Evolutionary conservation across 2,797 vertebrate genomes (phyloP).

Genomic region (Sebastes flavidus): DNA sequence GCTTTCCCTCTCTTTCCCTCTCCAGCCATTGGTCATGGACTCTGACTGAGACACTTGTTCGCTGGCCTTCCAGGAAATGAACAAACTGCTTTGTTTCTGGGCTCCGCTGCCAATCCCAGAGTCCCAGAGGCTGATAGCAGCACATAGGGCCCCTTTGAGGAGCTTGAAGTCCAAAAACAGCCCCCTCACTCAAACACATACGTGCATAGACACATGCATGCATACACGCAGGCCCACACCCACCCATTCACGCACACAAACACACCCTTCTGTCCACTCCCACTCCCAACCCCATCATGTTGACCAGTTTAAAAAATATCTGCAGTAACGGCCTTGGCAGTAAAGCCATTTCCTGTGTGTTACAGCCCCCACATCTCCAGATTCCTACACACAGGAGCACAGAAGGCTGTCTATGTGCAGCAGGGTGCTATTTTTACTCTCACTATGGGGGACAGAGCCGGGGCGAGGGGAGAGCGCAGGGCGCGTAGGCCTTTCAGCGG

Average conservation of each 20-base stretch:
- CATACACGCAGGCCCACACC: constrained; percentile 18
- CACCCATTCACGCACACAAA: constrained; percentile 50
- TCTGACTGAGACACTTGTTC: constrained; percentile 76
- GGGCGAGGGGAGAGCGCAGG: constrained; percentile 20
- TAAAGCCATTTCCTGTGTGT: constrained; percentile 79
- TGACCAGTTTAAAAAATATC: constrained; percentile 68
- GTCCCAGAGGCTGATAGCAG: constrained; percentile 72
- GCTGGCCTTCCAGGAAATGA: constrained; percentile 73
- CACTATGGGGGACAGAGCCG: constrained; percentile 51
- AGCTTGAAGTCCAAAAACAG: constrained; percentile 68
- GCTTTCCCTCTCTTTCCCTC: constrained; percentile 34
- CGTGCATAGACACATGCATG: constrained; percentile 36
- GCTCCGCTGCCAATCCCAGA: constrained; percentile 62
- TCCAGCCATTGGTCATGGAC: constrained; percentile 43
- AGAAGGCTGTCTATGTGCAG: constrained; percentile 68
- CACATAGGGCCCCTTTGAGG: constrained; percentile 76
- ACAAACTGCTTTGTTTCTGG: constrained; percentile 79
- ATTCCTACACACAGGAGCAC: constrained; percentile 70
- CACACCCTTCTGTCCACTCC: constrained; percentile 65
- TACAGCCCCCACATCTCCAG: constrained; percentile 70
- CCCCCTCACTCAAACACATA: constrained; percentile 62
- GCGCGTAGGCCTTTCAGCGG: constrained; percentile 36
- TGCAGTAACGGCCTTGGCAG: constrained; percentile 68
- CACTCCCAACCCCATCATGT: constrained; percentile 61
- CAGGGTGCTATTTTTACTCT: constrained; percentile 76